phyloP scores from a whole-genome alignment of 2,888 invertebrate genomes.

The Drosophila siamana region DNA sequence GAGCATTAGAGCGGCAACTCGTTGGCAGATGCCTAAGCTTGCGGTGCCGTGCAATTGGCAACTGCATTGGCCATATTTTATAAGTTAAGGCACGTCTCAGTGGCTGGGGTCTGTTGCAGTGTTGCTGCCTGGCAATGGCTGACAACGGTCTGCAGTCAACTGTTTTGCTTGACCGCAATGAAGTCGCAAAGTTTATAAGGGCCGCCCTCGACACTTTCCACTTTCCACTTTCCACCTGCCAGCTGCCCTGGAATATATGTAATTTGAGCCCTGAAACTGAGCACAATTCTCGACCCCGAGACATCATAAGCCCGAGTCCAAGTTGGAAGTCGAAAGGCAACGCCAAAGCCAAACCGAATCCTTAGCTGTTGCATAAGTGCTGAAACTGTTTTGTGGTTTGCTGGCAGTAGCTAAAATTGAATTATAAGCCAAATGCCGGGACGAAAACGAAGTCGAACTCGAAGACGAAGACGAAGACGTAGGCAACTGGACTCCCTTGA shows the following conservation, averaged over 20 bases:
- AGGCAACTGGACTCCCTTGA: neutral
- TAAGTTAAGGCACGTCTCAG: constrained; percentile 78
- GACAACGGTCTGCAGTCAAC: constrained; percentile 52
- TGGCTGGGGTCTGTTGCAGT: constrained; percentile 61
- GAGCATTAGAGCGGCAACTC: constrained; percentile 11
- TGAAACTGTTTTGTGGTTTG: constrained; percentile 55
- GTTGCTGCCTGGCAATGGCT: constrained; percentile 1
- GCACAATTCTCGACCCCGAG: constrained; percentile 11
- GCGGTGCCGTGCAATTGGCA: constrained; percentile 62
- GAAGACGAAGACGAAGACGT: neutral
- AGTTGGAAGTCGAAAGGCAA: constrained; percentile 3
- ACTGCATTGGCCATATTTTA: constrained; percentile 69
- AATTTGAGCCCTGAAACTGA: constrained; percentile 9
- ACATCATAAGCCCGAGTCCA: constrained; percentile 11
- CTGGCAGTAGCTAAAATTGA: constrained; percentile 60
- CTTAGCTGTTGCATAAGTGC: constrained; percentile 32
- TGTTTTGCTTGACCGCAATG: constrained; percentile 65
- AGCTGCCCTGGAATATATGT: neutral
- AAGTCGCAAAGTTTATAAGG: constrained; percentile 73
- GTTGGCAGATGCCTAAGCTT: neutral
- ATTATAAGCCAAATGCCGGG: constrained; percentile 60
- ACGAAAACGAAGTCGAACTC: too few species aligned
- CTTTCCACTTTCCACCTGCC: neutral
- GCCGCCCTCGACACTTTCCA: too few species aligned
- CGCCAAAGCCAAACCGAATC: constrained; percentile 14